These are phyloP conservation scores for Triplophysa bombifrons DNA, from an alignment of 2,797 vertebrate genomes.

Conservation along the genomic window DNA sequence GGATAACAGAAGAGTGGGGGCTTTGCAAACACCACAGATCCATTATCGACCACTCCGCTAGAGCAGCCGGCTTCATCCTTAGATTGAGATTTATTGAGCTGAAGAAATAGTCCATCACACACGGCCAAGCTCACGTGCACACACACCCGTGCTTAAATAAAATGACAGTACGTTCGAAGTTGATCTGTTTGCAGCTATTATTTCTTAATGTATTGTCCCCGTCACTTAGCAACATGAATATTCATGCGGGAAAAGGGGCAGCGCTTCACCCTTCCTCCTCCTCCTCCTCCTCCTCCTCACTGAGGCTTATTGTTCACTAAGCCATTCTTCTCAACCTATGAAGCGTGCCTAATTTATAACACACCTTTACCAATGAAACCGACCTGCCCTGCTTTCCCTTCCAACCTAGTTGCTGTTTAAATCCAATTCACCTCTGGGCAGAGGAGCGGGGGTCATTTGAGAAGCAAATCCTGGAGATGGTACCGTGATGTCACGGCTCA, in stretches of 20 bases:
- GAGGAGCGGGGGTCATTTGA: conserved; percentile 20
- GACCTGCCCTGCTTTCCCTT: conserved; percentile 56
- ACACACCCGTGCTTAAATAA: conserved; percentile 20
- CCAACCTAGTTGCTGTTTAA: conserved; percentile 69
- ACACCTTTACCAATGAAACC: conserved; percentile 70
- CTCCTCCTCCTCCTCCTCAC: conserved; percentile 44
- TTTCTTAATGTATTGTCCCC: conserved; percentile 65
- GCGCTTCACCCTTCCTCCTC: conserved; percentile 23
- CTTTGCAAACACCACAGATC: conserved; percentile 55
- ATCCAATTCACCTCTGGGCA: conserved; percentile 61
- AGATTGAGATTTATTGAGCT: conserved; percentile 57
- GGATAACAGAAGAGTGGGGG: conserved; percentile 43
- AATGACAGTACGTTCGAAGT: conserved; percentile 59
- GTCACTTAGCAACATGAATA: conserved; percentile 62
- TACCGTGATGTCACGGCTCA: neutral
- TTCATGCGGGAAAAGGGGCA: conserved; percentile 57
- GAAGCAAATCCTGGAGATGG: neutral
- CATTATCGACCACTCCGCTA: conserved; percentile 56
- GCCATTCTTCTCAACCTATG: conserved; percentile 64
- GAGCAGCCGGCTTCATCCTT: conserved; percentile 49
- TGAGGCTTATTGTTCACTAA: conserved; percentile 69
- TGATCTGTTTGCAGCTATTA: conserved; percentile 57
- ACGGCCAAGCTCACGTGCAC: neutral
- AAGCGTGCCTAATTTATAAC: conserved; percentile 78
- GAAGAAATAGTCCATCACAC: conserved; percentile 46